phyloP scores from a whole-genome alignment of 2,888 invertebrate genomes.

The Mimachlamys varia region DNA sequence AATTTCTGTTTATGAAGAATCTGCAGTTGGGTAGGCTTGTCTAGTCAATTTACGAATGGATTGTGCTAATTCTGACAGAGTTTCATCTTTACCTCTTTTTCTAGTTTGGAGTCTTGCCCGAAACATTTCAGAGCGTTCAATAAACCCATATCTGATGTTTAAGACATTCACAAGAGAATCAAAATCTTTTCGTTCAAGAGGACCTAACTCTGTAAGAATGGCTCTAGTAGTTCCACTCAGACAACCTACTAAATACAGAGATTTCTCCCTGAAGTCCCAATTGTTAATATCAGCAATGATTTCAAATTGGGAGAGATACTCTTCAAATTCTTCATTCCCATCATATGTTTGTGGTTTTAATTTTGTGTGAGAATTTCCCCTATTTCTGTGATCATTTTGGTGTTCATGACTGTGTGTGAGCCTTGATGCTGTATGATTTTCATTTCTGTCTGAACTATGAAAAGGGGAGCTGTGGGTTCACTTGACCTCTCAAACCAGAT shows the following conservation, averaged over 20 bases:
- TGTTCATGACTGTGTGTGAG: not conserved
- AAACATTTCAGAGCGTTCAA: constrained; percentile 49
- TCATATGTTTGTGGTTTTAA: constrained; percentile 51
- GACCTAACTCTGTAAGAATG: constrained; percentile 43
- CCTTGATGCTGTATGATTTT: not conserved
- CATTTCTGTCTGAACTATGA: not conserved
- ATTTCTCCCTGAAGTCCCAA: constrained; percentile 77
- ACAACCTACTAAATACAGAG: constrained; percentile 50
- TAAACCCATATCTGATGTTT: not conserved
- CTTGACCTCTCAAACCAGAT: not conserved
- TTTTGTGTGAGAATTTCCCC: no score
- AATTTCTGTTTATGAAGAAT: constrained; percentile 41
- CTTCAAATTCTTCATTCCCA: constrained; percentile 48
- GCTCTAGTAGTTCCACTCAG: constrained; percentile 44
- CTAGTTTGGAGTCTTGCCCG: constrained; percentile 46
- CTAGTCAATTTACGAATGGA: constrained; percentile 47
- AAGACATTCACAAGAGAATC: constrained; percentile 18
- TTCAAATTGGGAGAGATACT: constrained; percentile 49
- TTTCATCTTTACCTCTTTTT: constrained; percentile 45
- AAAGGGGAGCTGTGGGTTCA: not conserved
- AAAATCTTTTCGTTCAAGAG: constrained; percentile 40
- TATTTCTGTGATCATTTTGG: not conserved
- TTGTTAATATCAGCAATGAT: constrained; percentile 71
- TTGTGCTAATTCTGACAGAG: constrained; percentile 50
- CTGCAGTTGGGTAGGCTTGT: constrained; percentile 50